phyloP scores from a whole-genome alignment of 2,797 vertebrate genomes.

The Eulemur albifrons region DNA sequence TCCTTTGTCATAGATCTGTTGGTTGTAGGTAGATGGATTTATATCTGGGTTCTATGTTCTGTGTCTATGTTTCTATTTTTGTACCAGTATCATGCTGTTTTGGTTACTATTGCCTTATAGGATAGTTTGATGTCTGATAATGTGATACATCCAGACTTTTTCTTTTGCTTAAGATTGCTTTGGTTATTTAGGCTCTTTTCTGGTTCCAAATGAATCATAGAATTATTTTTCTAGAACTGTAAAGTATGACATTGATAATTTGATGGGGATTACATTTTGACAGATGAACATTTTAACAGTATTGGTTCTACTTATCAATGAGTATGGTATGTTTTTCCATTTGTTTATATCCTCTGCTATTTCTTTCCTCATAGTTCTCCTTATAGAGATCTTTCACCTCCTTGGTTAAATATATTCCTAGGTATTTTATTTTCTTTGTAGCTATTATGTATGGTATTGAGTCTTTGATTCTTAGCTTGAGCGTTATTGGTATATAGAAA shows the following conservation, averaged over 20 bases:
- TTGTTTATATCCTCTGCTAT: not conserved
- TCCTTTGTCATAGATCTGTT: not conserved
- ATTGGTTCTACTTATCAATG: not conserved
- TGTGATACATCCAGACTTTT: not conserved
- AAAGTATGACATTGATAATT: not conserved
- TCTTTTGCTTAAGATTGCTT: not conserved
- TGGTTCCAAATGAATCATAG: not conserved
- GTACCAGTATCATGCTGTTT: not conserved
- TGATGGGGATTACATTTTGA: not conserved
- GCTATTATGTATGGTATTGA: not conserved
- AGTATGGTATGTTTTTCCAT: not conserved
- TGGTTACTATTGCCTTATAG: not conserved
- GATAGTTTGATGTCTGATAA: not conserved
- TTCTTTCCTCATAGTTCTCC: not conserved
- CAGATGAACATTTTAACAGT: not conserved
- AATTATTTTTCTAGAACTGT: not conserved
- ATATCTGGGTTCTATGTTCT: not conserved
- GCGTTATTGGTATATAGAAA: not conserved
- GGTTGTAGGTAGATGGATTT: not conserved
- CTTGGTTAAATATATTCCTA: not conserved
- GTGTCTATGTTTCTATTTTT: not conserved
- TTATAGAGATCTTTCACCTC: not conserved
- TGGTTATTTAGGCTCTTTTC: not conserved
- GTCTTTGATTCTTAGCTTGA: not conserved
- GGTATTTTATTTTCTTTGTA: not conserved